Evolutionary conservation across 1,140 invertebrate species (phyloP), one percentile per base, ranked within the genome.

Genomic region (Aphelenchoides besseyi): DNA sequence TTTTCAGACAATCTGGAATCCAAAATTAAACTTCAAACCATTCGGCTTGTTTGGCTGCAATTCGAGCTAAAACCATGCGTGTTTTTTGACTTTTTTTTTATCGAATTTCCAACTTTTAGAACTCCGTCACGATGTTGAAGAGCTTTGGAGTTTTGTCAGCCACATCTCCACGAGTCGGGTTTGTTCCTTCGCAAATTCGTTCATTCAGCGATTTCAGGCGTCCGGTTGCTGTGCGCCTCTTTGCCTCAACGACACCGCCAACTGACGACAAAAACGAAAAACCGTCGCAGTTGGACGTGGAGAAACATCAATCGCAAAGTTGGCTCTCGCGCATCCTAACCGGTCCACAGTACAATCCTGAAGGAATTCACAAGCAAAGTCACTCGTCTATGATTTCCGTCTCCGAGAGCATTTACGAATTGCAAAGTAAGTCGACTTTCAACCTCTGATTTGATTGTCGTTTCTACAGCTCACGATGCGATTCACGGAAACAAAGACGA

Each of bases 301-400:
- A 70, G 18, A 70, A 70, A 18, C 54, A 70, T 5, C 70, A 72
- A 72, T 29, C n/a, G 32, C 74, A 77, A n/a, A 63, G 75, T 29
- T 77, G 75, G 75, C 67, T 77, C n/a, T 79, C 75, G 53, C 66
- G 68, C 29, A 75, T 75, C 55, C 35, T 76, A 3, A 76, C 77
- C 55, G 75, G 74, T 33, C 76, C 79, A 9, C 29, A 72, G 35
- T 29, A 64, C 54, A 79, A 83, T 69, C 71, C 82, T 3, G 66
- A 64, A 3, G 79, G 75, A 2, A 64, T 74, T 18, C 80, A 82
- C 26, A 82, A 80, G 41, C 80, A 84, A 70, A 79, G 75, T 62
- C 81, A 82, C 59, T 84, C 82, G 1, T 83, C 81, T 18, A 68
- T 82, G 29, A 74, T 82, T 28, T 70, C 81, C 16, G 77, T 70